Conservation (phyloP, 2,113 vertebrate genomes). For the Atherinomorus stipes region DNA sequence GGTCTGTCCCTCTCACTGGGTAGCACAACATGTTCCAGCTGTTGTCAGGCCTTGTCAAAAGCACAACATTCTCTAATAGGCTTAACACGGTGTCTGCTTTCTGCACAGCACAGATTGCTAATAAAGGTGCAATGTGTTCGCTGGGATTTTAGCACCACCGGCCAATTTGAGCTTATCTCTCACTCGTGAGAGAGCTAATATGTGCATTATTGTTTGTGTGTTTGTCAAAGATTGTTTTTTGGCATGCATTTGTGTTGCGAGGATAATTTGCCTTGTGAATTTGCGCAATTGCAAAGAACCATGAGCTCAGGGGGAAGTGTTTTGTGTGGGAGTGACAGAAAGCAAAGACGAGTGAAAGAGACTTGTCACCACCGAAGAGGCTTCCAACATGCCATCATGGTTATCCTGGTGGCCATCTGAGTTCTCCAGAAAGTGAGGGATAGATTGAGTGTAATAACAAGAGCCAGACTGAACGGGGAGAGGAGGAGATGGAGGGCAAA, state of each 20-base stretch:
- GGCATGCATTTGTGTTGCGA: conserved; percentile 12
- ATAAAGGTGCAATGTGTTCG: conserved; percentile 71
- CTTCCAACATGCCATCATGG: conserved; percentile 52
- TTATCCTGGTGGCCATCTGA: conserved; percentile 72
- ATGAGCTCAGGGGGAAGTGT: conserved; percentile 4
- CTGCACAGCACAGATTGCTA: conserved; percentile 71
- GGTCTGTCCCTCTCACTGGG: conserved; percentile 39
- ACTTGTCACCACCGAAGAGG: conserved; percentile 43
- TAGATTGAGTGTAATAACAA: conserved; percentile 59
- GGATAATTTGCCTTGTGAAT: conserved; percentile 19
- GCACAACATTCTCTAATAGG: conserved; percentile 71
- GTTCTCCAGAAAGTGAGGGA: conserved; percentile 50
- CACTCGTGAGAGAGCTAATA: conserved; percentile 21
- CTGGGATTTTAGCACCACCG: conserved; percentile 52
- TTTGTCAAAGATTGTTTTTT: conserved; percentile 43
- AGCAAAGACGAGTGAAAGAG: conserved; percentile 39
- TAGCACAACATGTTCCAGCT: conserved; percentile 60
- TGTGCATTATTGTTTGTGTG: conserved; percentile 10
- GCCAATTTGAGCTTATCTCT: conserved; percentile 62
- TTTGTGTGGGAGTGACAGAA: conserved; percentile 21
- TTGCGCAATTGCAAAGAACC: conserved; percentile 23
- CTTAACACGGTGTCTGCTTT: conserved; percentile 60
- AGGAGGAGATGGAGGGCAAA: conserved; percentile 49
- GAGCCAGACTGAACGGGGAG: conserved; percentile 51
- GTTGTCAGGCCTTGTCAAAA: conserved; percentile 65